Evolutionary conservation across 2,113 vertebrate genomes (phyloP).

Genomic region (Rattus rattus): DNA sequence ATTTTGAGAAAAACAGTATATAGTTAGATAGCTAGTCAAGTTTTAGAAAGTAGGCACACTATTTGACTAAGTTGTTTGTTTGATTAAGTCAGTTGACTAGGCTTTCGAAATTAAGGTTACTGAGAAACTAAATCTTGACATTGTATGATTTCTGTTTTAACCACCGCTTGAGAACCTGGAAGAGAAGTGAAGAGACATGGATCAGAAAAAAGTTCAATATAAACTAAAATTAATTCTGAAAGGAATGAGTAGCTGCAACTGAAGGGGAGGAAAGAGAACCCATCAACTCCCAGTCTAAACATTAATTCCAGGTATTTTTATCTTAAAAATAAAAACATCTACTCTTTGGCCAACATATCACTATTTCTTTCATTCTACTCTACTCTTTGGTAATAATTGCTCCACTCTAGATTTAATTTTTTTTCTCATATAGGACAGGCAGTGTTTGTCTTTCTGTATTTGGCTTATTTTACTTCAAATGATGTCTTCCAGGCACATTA

Average conservation of each 20-base stretch:
- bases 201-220: not conserved
- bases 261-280: not conserved
- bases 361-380: not conserved
- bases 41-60: constrained; percentile 46
- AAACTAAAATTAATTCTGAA: constrained; percentile 41
- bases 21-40: constrained; percentile 1
- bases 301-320: not conserved
- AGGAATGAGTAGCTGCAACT: not conserved
- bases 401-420: not conserved
- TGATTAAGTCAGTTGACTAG: constrained; percentile 46
- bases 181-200: not conserved
- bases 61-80: constrained; percentile 28
- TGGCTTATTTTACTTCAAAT: not conserved
- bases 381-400: not conserved
- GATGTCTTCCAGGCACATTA: not conserved
- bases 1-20: constrained; percentile 1
- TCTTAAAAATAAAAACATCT: not conserved
- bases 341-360: not conserved
- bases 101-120: constrained; percentile 21
- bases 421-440: not conserved
- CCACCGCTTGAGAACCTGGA: not conserved
- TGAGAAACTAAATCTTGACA: constrained; percentile 38
- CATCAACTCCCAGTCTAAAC: not conserved
- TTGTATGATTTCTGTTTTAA: constrained; percentile 41
- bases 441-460: not conserved